These are phyloP conservation scores for Actinernus sp. DNA, from an alignment of 92 coral and sea anemone genomes.

Conservation along the genomic window DNA sequence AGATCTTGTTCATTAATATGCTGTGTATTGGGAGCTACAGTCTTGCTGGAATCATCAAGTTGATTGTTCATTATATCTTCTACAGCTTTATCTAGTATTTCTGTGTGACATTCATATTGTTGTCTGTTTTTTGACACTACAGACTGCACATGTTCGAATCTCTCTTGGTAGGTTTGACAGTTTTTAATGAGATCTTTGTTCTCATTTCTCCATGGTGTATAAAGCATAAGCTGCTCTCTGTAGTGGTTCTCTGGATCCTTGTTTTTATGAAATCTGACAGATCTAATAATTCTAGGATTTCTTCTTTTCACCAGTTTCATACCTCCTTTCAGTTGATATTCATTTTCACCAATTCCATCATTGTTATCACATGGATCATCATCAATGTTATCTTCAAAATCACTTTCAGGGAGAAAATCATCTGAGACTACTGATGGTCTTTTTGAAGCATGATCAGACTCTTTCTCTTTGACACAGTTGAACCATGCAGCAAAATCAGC, in stretches of 20 bases:
- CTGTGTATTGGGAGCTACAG: conserved; percentile 53
- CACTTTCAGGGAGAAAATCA: conserved; percentile 60
- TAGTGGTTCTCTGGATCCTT: conserved; percentile 62
- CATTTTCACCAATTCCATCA: conserved; percentile 28
- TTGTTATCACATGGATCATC: conserved; percentile 13
- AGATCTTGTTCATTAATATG: conserved; percentile 60
- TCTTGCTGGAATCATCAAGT: conserved; percentile 19
- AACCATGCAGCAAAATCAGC: conserved; percentile 84
- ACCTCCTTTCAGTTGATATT: conserved; percentile 57
- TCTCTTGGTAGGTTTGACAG: conserved; percentile 53
- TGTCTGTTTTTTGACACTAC: conserved; percentile 22
- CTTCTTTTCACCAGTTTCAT: conserved; percentile 56
- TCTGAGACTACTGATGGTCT: conserved; percentile 6
- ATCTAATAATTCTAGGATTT: conserved; percentile 61
- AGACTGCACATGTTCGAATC: conserved; percentile 48
- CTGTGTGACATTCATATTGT: conserved; percentile 58
- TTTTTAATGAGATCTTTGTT: conserved; percentile 27
- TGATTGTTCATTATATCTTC: conserved; percentile 36
- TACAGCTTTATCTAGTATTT: conserved; percentile 57
- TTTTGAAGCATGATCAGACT: background rate
- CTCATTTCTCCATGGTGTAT: conserved; percentile 60
- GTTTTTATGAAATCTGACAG: conserved; percentile 63
- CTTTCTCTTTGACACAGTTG: conserved; percentile 47
- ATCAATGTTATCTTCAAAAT: conserved; percentile 48
- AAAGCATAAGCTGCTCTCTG: conserved; percentile 74